Evolutionary conservation across 2,797 vertebrate genomes (phyloP).

Genomic region (Cryptoblepharus egeriae): DNA sequence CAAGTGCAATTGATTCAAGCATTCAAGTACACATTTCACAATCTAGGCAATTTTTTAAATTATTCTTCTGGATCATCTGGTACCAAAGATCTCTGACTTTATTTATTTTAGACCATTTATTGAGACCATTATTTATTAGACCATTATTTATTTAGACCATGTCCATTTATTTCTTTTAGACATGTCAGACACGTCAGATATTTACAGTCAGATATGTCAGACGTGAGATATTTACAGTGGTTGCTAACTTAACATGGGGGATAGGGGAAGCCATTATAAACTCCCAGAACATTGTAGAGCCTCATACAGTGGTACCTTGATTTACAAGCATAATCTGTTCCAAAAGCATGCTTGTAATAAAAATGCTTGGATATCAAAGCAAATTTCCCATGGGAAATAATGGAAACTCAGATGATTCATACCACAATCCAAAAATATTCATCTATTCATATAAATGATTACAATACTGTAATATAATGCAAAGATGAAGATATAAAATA

Average conservation of each 20-base stretch:
- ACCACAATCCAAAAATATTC: too few species aligned
- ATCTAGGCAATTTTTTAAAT: conserved; percentile 6
- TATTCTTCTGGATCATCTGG: not conserved
- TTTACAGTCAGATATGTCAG: not conserved
- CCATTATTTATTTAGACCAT: too few species aligned
- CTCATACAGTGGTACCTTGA: too few species aligned
- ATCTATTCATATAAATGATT: too few species aligned
- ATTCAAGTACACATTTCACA: not conserved
- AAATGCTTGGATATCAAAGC: too few species aligned
- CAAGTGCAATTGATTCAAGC: not conserved
- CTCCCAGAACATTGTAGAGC: not conserved
- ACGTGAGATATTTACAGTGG: not conserved
- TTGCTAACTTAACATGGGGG: not conserved
- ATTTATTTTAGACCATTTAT: not conserved
- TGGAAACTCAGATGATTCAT: too few species aligned
- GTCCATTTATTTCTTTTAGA: not conserved
- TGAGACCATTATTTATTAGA: too few species aligned
- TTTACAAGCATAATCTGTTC: too few species aligned
- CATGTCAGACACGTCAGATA: conserved; percentile 6
- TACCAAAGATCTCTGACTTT: not conserved
- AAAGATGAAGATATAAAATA: too few species aligned
- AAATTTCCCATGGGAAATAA: too few species aligned
- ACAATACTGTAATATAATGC: too few species aligned
- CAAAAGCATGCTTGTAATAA: too few species aligned
- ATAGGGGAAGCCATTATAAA: not conserved